Evolutionary conservation across 2,888 invertebrate genomes (phyloP), one percentile per base, ranked within the genome.

Genomic region (Amaurobius ferox): DNA sequence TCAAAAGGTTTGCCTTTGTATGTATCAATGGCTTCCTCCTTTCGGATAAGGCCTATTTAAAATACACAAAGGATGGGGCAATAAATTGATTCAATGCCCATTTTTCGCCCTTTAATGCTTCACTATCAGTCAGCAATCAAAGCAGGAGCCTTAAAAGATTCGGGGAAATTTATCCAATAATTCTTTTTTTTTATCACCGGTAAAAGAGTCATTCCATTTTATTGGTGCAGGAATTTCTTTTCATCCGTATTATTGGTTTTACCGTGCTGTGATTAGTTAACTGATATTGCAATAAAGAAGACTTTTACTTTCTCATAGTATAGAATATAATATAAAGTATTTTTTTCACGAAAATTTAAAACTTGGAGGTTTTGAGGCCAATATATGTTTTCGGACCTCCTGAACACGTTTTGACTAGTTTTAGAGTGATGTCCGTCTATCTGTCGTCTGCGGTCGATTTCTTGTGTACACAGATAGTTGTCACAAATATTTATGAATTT

Each of bases 161-260:
- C 73, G 66, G 73, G 66, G 67, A 73, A 72, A 80, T 80, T 80
- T 80, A 80, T 80, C 79, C 73, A 73, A 73, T 67, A 80, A 73
- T 80, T 73, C 67, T 80, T 80, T 73, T 80, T 80, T 73, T 80
- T 66, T 72, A 72, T 67, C 73, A 66, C 66, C 70, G 72, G 73
- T n/a, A 80, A 80, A 80, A 66, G 79, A 66, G 72, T 48, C 73
- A 67, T 72, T 48, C 66, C 79, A 44, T 80, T 79, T 80, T 80
- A 80, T 80, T 80, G 79, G 79, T 55, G 67, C n/a, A n/a, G n/a
- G n/a, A n/a, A n/a, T n/a, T n/a, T n/a, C n/a, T n/a, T n/a, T n/a
- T n/a, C n/a, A n/a, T n/a, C n/a, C n/a, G n/a, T n/a, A n/a, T n/a
- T 73, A 66, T 73, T 62, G 55, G 40, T 19, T 29, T 68, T 39